Evolutionary conservation across 2,113 vertebrate genomes (phyloP), one percentile per base, ranked within the genome.

Genomic region (Solenodon paradoxus): DNA sequence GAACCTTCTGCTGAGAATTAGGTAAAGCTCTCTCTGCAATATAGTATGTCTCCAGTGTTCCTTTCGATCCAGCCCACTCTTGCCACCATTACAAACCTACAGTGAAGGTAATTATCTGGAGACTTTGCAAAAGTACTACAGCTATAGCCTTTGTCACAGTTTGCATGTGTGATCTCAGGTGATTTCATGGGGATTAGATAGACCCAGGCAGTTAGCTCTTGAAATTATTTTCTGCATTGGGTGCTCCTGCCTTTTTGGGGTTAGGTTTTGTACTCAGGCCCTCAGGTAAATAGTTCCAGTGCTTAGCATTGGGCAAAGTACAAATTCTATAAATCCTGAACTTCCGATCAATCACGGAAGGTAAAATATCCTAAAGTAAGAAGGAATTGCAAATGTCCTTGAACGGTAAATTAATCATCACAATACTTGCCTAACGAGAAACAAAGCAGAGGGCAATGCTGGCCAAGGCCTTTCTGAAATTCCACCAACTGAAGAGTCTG

Each of bases 371-470:
- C 5, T 53, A 68, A 83, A 42, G 81, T 69, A 53, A 87, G 63
- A 93, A 71, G 59, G 68, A 83, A 55, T 93, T 90, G 45, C 28
- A 55, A 69, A 74, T 94, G 40, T 51, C 49, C 74, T 61, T 59
- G 74, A 84, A 71, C 84, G 42, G 20, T 68, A 40, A 77, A 32
- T 86, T 88, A 92, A 69, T 51, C 30, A 16, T 72, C 35, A 91
- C 26, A 94, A 75, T 1, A 5, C 38, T 94, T 63, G 64, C 61
- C 78, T 45, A 74, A 53, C 84, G 92, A 42, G 91, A 81, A 80
- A 57, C 79, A n/a, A 81, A 96, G 49, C 79, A 90, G 87, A 51
- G 66, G 72, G 77, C n/a, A 93, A 87, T 78, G 69, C 49, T 90
- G 79, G 45, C 82, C 55, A 74, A 47, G 45, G 59, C 87, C 38